Percentiles rank a stretch among this genome's conserved stretches.
Evolutionary conservation across 2,113 vertebrate species (phyloP).

Genomic region (Poecilia latipinna): DNA sequence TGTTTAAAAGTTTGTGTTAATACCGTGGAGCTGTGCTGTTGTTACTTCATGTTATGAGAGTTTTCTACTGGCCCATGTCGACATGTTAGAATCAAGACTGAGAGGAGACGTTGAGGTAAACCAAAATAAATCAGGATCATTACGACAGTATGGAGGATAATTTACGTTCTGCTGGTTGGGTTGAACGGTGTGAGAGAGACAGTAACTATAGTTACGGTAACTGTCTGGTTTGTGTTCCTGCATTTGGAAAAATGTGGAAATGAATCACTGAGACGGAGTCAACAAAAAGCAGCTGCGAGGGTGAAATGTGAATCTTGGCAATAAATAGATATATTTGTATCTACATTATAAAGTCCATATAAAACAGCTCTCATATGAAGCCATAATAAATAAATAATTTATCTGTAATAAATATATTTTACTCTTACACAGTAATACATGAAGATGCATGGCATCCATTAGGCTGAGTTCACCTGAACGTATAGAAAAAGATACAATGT

Average conservation of each 20-base stretch:
- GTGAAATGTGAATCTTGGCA: slow-evolving; percentile 65
- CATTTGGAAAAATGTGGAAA: slow-evolving; percentile 9
- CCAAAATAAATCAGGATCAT: neutral
- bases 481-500: slow-evolving; percentile 34
- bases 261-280: slow-evolving; percentile 7
- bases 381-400: slow-evolving; percentile 89
- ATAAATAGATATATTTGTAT: slow-evolving; percentile 82
- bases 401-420: slow-evolving; percentile 86
- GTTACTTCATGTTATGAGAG: neutral
- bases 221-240: slow-evolving; percentile 2
- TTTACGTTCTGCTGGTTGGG: neutral
- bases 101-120: neutral
- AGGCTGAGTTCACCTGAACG: slow-evolving; percentile 76
- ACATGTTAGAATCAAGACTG: neutral
- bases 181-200: neutral
- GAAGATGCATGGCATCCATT: slow-evolving; percentile 85
- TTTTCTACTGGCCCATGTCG: neutral
- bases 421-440: slow-evolving; percentile 82
- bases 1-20: too few species aligned
- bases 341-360: slow-evolving; percentile 69
- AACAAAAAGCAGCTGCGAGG: slow-evolving; percentile 42
- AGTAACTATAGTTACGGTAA: neutral
- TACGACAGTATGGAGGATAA: neutral
- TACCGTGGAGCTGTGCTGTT: too few species aligned
- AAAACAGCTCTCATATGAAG: slow-evolving; percentile 78